Evolutionary conservation across 1,140 invertebrate genomes (phyloP).

Genomic region (Hirudo medicinalis): DNA sequence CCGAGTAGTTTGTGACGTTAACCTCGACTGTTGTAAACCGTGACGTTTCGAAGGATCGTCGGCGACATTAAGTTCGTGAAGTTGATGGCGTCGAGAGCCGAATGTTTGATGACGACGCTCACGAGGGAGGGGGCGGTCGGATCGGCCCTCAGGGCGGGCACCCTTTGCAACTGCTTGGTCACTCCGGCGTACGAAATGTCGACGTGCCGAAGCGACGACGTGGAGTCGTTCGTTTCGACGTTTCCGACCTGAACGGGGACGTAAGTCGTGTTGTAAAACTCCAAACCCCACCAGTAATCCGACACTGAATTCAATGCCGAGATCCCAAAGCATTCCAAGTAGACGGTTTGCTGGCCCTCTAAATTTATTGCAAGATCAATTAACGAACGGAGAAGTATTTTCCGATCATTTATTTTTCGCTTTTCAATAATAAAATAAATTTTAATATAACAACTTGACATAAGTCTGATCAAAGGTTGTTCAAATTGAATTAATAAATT

Average conservation of each 20-base stretch:
- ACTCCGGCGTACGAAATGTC: constrained; percentile 67
- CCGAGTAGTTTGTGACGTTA: neutral
- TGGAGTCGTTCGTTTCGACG: constrained; percentile 47
- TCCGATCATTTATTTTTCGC: too few species aligned
- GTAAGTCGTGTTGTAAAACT: constrained; percentile 38
- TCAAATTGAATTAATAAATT: too few species aligned
- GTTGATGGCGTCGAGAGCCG: constrained; percentile 81
- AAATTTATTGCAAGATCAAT: too few species aligned
- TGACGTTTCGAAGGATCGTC: constrained; percentile 63
- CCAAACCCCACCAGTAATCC: constrained; percentile 38
- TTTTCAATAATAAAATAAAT: too few species aligned
- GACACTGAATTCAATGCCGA: constrained; percentile 27
- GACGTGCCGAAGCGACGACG: constrained; percentile 62
- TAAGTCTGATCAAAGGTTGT: too few species aligned
- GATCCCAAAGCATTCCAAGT: constrained; percentile 36
- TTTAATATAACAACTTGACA: too few species aligned
- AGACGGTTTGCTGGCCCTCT: constrained; percentile 38
- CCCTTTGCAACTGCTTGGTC: constrained; percentile 53
- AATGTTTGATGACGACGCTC: constrained; percentile 62
- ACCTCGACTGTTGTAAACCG: constrained; percentile 67
- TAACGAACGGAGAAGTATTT: too few species aligned
- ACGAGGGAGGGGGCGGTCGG: constrained; percentile 73
- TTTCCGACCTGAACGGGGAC: constrained; percentile 9
- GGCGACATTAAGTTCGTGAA: constrained; percentile 68
- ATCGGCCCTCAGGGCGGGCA: constrained; percentile 67